Evolutionary conservation across 53 echinoderm and acorn worm genomes (phyloP), one percentile per base, ranked within the genome.

Genomic region (Holothuria leucospilota): DNA sequence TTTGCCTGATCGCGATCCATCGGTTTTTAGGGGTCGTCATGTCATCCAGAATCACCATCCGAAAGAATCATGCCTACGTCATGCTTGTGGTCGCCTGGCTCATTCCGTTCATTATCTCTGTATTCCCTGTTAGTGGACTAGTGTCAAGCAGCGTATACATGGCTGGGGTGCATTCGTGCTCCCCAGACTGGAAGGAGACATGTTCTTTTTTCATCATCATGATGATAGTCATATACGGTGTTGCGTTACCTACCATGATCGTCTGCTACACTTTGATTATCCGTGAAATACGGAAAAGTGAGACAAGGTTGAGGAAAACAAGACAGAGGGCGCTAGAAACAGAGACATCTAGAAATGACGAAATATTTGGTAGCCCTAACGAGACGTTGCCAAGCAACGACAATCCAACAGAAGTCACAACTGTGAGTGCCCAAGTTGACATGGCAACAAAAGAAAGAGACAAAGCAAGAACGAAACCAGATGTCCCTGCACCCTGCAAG

Each of bases 151-250:
- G 53, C 34, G 81, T 61, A 7, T 81, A 81, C 81, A 28, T 39
- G 13, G 60, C 81, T 20, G 81, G 81, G 27, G 38, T 60, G 21
- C 81, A 81, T 27, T 38, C 59, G 2, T 81, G 81, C 26, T 81
- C 81, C 13, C 81, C 81, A 4, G 38, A 59, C 34, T 81, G 81
- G 81, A 38, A 81, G 4, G 62, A 62, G 15, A 27, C 59, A 14
- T 81, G 81, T 61, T 60, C 60, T 1, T 81, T 81, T 58, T 62
- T 39, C 39, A 81, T 81, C 29, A 24, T 81, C 6, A 81, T 81
- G 38, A 60, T 39, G 11, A 62, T 62, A 26, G n/a, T 59, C 15
- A 38, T 81, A 29, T 81, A 81, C 61, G 60, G 59, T 11, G 20
- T 81, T 12, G 62, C 81, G 4, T 39, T 81, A 28, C 81, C 81